phyloP scores from a whole-genome alignment of 2,113 vertebrate genomes.

The Donacobius atricapilla region DNA sequence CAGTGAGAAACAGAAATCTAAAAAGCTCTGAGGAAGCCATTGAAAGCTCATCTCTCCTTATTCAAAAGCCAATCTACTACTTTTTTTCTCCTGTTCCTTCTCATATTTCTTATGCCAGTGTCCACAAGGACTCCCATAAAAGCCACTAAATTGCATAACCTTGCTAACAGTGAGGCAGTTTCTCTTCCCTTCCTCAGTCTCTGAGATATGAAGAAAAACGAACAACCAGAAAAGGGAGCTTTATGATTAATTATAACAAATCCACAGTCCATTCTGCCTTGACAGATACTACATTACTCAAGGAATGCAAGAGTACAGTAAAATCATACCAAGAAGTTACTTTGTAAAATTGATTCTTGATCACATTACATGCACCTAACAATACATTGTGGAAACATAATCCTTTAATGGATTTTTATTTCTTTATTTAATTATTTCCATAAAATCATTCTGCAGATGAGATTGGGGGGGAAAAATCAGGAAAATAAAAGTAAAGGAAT shows the following conservation, averaged over 20 bases:
- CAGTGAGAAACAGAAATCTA: background rate
- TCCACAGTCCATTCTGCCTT: background rate
- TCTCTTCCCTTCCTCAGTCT: background rate
- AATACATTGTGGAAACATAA: background rate
- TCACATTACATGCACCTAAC: background rate
- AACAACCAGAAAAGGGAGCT: background rate
- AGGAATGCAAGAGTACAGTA: background rate
- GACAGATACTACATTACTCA: background rate
- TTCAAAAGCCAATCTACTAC: background rate
- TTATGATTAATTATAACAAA: background rate
- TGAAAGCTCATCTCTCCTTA: background rate
- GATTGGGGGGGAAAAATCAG: background rate
- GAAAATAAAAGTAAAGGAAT: background rate
- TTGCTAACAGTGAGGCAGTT: background rate
- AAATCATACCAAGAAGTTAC: background rate
- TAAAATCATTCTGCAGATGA: background rate
- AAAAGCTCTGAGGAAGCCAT: background rate
- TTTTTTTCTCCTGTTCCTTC: background rate
- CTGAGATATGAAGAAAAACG: background rate
- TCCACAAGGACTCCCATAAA: background rate
- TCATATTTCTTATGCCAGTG: background rate
- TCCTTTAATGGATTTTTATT: background rate
- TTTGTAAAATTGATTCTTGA: background rate
- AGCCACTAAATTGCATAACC: background rate
- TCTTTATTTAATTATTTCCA: background rate